Percentiles rank a stretch among this genome's conserved stretches.
Conservation (phyloP, 1,140 invertebrate genomes). For the Scaptomyza montana region DNA sequence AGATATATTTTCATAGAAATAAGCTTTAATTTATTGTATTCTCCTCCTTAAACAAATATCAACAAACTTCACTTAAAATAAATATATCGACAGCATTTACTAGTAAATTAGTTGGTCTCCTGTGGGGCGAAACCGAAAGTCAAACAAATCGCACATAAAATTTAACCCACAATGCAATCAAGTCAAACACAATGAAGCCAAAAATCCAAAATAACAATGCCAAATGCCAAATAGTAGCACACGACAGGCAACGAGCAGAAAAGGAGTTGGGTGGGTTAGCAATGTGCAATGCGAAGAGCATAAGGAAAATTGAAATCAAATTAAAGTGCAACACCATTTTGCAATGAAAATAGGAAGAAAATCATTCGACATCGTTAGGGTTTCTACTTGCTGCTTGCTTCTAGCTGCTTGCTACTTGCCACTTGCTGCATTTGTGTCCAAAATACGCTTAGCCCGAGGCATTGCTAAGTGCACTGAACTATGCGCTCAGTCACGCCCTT, state of each 20-base stretch:
- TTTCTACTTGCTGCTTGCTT: constrained; percentile 15
- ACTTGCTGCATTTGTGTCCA: constrained; percentile 24
- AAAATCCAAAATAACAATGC: constrained; percentile 39
- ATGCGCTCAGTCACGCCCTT: constrained; percentile 1
- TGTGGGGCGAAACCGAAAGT: constrained; percentile 21
- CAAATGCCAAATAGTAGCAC: constrained; percentile 25
- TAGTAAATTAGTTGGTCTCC: constrained; percentile 28
- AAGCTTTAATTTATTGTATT: too few relatives aligned
- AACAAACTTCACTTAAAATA: neutral
- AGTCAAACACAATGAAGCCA: constrained; percentile 41
- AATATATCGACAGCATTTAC: constrained; percentile 12
- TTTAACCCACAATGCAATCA: constrained; percentile 44
- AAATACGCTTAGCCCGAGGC: constrained; percentile 46
- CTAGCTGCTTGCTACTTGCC: constrained; percentile 4
- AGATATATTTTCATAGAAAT: too few relatives aligned
- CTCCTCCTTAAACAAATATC: neutral
- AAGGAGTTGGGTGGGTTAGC: too few relatives aligned
- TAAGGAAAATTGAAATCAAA: constrained; percentile 56
- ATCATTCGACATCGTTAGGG: constrained; percentile 47
- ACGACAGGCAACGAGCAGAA: neutral
- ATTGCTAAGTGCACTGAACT: constrained; percentile 65
- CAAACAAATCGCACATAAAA: constrained; percentile 40
- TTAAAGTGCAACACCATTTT: constrained; percentile 55
- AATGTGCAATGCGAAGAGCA: neutral
- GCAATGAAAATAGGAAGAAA: constrained; percentile 47